These are phyloP conservation scores for Fukomys damarensis DNA, from an alignment of 2,113 vertebrate genomes.

Conservation along the genomic window DNA sequence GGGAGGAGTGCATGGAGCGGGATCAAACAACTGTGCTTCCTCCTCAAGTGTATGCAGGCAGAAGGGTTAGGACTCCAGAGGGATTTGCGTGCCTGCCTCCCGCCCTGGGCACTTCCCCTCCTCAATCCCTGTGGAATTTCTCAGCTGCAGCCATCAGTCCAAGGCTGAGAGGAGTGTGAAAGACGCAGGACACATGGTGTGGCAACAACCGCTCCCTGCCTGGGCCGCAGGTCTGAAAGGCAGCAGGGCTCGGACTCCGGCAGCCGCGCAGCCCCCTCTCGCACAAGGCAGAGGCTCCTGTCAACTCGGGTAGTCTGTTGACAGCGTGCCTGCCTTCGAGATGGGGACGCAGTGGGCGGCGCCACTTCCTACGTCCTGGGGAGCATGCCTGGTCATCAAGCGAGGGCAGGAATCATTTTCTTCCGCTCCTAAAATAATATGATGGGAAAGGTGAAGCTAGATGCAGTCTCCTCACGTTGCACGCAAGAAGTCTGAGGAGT, in stretches of 20 bases:
- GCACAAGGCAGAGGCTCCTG: neutral
- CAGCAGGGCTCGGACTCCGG: neutral
- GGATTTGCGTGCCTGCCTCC: conserved; percentile 77
- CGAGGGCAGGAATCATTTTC: neutral
- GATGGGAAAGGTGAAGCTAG: neutral
- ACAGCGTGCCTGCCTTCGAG: neutral
- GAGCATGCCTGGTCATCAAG: neutral
- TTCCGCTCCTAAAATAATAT: neutral
- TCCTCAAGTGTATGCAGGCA: conserved; percentile 18
- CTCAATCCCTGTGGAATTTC: conserved; percentile 79
- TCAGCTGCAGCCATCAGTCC: conserved; percentile 79
- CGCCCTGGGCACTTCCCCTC: conserved; percentile 77
- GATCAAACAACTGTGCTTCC: conserved; percentile 64
- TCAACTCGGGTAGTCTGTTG: neutral
- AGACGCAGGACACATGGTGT: neutral
- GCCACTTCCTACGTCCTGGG: neutral
- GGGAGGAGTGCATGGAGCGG: conserved; percentile 18
- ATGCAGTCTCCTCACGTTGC: neutral
- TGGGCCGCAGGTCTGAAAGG: neutral
- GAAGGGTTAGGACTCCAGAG: conserved; percentile 66
- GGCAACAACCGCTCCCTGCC: neutral
- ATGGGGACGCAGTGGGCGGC: neutral
- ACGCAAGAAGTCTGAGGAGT: neutral
- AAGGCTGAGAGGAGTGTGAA: conserved; percentile 5
- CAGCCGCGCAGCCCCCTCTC: no score